Base-by-base conservation (phyloP, 2,797 vertebrate genomes). In the Gastrophryne carolinensis region DNA sequence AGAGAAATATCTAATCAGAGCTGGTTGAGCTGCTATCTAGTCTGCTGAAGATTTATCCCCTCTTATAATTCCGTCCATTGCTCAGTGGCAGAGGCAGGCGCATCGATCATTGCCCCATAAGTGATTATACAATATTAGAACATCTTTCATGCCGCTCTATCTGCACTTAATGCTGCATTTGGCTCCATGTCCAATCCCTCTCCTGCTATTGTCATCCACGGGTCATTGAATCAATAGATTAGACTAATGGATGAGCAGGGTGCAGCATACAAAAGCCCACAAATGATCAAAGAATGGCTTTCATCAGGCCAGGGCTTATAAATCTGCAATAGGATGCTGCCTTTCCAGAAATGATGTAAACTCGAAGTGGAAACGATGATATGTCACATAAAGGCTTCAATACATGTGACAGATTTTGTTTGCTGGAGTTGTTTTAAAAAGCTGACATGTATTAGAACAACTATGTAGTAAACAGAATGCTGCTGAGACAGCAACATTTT, bases 61-160 rank as follows among this genome's bases (percentile, higher is more conserved):
- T 4, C 37, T 60, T 60, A 15, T 71, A 37, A 58, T 70, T 57
- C 53, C 19, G 29, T 13, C 23, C 50, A 56, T 32, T 50, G 34
- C 12, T 44, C 68, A 32, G 4, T 21, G 32, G 4, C 30, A 0
- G 19, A 26, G 26, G 23, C 35, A 29, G 10, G 19, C 37, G 53
- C 49, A 62, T 72, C 58, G 27, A 53, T 63, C 57, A 37, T 29
- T 47, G 24, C 52, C 13, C 24, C 35, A 5, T 10, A 27, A 47
- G 2, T 63, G 32, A 63, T 73, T 30, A 32, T 52, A 54, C 12
- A 73, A 63, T 63, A 63, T 54, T 53, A 50, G 32, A 73, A 41
- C 15, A 73, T 63, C 23, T 29, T 60, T 72, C 57, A 62, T 62
- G 17, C 30, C 29, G 23, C 39, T 24, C 29, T 41, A 24, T 32